Evolutionary conservation across 2,797 vertebrate genomes (phyloP).

Genomic region (Notoglanidium macrostoma): DNA sequence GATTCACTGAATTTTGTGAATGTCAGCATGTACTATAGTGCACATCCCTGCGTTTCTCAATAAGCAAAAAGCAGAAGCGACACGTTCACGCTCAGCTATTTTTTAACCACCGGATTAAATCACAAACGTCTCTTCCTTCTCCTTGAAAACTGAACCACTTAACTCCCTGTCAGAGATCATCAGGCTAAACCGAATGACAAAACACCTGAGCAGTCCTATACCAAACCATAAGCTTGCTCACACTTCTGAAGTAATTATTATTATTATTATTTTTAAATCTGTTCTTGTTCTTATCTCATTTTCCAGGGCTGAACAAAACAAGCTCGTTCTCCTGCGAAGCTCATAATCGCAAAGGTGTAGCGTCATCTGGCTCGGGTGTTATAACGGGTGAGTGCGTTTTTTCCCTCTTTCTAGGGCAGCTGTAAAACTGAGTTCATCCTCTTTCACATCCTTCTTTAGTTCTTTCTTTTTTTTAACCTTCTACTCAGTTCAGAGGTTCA

Average conservation of each 20-base stretch:
- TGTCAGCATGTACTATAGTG: slow-evolving; percentile 8
- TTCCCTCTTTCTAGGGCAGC: neutral
- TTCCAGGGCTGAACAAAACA: slow-evolving; percentile 83
- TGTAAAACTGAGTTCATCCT: neutral
- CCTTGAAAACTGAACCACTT: neutral
- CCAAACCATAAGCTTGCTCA: neutral
- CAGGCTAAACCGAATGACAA: neutral
- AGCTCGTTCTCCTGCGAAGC: slow-evolving; percentile 89
- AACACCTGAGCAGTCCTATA: too few relatives aligned
- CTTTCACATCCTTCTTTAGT: slow-evolving; percentile 20
- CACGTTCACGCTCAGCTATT: slow-evolving; percentile 37
- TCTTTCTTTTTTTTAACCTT: neutral
- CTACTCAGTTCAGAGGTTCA: neutral
- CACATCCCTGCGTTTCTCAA: neutral
- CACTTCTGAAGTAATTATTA: neutral
- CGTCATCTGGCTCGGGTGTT: slow-evolving; percentile 82
- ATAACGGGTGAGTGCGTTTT: slow-evolving; percentile 76
- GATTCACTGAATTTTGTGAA: slow-evolving; percentile 28
- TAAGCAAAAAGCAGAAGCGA: slow-evolving; percentile 49
- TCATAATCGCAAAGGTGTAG: slow-evolving; percentile 85
- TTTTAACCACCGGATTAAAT: neutral
- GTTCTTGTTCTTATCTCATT: neutral
- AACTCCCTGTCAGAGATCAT: neutral
- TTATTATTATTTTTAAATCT: neutral
- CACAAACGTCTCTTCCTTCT: neutral